These are phyloP conservation scores for Xerus inauris DNA, from an alignment of 2,113 vertebrate species.

Conservation along the genomic window DNA sequence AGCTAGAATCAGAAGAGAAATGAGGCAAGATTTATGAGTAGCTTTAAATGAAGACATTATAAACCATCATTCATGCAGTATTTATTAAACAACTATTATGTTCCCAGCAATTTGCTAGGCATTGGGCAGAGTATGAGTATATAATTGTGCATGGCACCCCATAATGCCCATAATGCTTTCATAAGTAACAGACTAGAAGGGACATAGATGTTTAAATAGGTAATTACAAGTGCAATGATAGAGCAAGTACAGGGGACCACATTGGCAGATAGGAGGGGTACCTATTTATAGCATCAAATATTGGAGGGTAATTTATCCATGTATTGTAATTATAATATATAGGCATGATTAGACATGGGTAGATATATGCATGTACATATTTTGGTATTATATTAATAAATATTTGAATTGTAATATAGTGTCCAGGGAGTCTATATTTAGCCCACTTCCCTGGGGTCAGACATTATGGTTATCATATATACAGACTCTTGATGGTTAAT, in stretches of 20 bases:
- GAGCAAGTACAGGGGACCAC: background rate
- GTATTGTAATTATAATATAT: background rate
- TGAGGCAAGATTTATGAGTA: background rate
- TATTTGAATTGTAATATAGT: background rate
- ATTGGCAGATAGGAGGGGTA: background rate
- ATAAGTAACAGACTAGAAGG: background rate
- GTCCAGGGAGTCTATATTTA: background rate
- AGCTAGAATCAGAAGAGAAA: background rate
- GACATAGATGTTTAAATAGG: background rate
- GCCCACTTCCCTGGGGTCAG: background rate
- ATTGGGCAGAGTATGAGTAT: background rate
- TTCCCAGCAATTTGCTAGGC: background rate
- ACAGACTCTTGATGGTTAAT: background rate
- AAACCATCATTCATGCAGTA: background rate
- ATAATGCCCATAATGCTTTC: background rate
- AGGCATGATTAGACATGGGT: background rate
- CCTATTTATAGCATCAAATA: background rate
- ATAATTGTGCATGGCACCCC: background rate
- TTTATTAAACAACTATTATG: background rate
- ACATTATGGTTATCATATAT: background rate
- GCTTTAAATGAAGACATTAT: background rate
- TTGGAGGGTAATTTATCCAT: background rate
- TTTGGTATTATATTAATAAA: background rate
- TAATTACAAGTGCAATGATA: background rate
- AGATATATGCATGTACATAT: background rate